Evolutionary conservation across 2,888 invertebrate genomes (phyloP).

Genomic region (Heliconius aoede): DNA sequence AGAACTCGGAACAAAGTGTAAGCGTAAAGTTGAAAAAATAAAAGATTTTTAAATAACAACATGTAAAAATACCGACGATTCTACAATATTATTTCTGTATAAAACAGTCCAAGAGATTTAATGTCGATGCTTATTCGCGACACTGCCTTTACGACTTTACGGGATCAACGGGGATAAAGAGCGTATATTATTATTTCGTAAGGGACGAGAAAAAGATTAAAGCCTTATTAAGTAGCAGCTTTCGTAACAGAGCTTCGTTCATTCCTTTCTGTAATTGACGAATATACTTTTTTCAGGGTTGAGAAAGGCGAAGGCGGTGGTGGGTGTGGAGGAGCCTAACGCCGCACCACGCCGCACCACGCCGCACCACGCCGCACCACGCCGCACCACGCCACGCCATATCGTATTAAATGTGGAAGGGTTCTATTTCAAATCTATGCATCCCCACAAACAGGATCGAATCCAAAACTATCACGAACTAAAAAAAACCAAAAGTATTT

Average conservation of each 20-base stretch:
- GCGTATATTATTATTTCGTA: conserved; percentile 24
- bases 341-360: too few species aligned
- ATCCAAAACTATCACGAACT: background rate
- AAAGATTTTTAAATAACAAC: background rate
- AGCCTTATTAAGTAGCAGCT: conserved; percentile 12
- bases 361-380: too few species aligned
- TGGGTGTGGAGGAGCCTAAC: background rate
- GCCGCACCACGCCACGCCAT: too few species aligned
- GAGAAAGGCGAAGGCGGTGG: background rate
- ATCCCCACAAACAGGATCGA: background rate
- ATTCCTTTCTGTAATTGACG: background rate
- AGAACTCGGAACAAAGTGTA: too few species aligned
- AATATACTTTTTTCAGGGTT: background rate
- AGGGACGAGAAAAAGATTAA: conserved; percentile 4
- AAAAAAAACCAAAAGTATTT: background rate
- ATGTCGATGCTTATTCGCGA: conserved; percentile 25
- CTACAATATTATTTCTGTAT: conserved; percentile 11
- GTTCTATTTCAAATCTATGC: background rate
- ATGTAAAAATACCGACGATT: too few species aligned
- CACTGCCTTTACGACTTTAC: conserved; percentile 27
- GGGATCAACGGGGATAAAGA: conserved; percentile 23
- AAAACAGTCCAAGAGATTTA: conserved; percentile 10
- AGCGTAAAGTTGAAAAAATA: background rate
- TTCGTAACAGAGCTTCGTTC: background rate
- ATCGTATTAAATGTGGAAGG: background rate